phyloP scores from a whole-genome alignment of 2,888 invertebrate genomes.

The Drosophila histrio region DNA sequence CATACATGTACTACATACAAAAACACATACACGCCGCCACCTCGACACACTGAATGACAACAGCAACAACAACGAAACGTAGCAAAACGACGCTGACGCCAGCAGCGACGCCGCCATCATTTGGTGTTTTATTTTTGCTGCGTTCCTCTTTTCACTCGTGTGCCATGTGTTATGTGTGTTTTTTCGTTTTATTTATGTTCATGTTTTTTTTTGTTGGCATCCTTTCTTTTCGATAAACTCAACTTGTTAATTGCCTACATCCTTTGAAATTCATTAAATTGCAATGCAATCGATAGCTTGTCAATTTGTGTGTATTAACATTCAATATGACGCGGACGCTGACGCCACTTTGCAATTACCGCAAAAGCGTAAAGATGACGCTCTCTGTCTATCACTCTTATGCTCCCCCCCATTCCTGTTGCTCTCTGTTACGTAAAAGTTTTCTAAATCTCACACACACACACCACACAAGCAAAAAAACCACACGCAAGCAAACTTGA shows the following conservation, averaged over 20 bases:
- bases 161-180: constrained; percentile 48
- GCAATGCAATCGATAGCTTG: neutral
- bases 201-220: constrained; percentile 6
- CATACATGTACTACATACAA: too few relatives aligned
- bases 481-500: constrained; percentile 62
- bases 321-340: constrained; percentile 46
- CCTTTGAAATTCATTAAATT: too few relatives aligned
- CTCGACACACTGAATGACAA: constrained; percentile 68
- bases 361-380: constrained; percentile 34
- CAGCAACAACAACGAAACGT: constrained; percentile 23
- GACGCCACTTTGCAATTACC: constrained; percentile 62
- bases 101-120: constrained; percentile 34
- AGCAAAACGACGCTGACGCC: constrained; percentile 36
- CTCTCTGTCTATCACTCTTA: neutral
- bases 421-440: constrained; percentile 62
- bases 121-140: constrained; percentile 39
- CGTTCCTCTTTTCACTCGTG: constrained; percentile 44
- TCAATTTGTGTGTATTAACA: neutral
- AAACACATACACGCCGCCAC: constrained; percentile 46
- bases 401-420: constrained; percentile 17
- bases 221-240: neutral
- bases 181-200: constrained; percentile 42
- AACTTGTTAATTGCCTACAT: neutral
- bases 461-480: constrained; percentile 58
- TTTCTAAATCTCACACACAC: constrained; percentile 62